Percentiles rank a stretch among this genome's conserved stretches.
Evolutionary conservation across 2,797 vertebrate species (phyloP).

Genomic region (Myripristis jacobus): DNA sequence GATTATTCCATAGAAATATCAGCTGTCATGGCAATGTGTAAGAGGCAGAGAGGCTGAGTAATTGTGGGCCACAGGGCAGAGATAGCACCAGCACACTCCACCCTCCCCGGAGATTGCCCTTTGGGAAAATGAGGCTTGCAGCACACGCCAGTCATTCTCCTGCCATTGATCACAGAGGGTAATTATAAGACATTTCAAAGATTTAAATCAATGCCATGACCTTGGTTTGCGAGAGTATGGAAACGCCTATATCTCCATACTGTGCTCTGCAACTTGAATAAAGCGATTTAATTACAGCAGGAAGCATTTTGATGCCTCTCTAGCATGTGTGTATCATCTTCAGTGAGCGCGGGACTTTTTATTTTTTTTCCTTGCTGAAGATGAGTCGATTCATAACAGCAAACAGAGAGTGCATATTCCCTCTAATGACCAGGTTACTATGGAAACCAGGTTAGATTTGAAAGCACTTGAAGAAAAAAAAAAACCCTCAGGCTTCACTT

Average conservation of each 20-base stretch:
- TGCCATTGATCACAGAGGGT: slow-evolving; percentile 25
- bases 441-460: slow-evolving; percentile 81
- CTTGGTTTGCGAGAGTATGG: neutral
- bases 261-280: neutral
- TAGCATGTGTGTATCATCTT: slow-evolving; percentile 26
- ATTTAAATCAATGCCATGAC: neutral
- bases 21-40: slow-evolving; percentile 44
- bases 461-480: slow-evolving; percentile 59
- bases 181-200: slow-evolving; percentile 10
- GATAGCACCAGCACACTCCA: slow-evolving; percentile 29
- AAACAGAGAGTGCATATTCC: slow-evolving; percentile 49
- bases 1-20: slow-evolving; percentile 54
- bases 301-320: slow-evolving; percentile 9
- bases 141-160: neutral
- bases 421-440: slow-evolving; percentile 78
- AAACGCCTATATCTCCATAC: neutral
- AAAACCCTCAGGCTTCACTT: slow-evolving; percentile 60
- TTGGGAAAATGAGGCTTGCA: slow-evolving; percentile 39
- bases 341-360: slow-evolving; percentile 30
- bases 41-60: slow-evolving; percentile 47
- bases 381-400: slow-evolving; percentile 59
- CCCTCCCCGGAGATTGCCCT: slow-evolving; percentile 39
- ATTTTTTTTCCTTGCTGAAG: slow-evolving; percentile 21
- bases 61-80: slow-evolving; percentile 39
- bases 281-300: neutral